A percentile compares a stretch with the other conserved stretches of the same genome.
Conservation (phyloP, 2,888 invertebrate genomes). For the Euclidia mi region DNA sequence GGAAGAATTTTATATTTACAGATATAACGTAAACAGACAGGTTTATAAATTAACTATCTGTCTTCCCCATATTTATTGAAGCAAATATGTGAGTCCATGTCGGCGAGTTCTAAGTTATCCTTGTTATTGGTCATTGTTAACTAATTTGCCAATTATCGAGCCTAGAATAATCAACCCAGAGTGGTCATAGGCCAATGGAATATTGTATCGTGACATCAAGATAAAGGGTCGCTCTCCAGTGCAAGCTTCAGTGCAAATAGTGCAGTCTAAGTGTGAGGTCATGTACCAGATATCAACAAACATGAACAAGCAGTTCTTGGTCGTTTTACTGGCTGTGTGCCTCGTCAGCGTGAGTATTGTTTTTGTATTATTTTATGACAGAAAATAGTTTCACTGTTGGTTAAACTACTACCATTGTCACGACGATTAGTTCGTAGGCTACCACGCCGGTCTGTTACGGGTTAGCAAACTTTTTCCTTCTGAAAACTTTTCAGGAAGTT, state of each 20-base stretch:
- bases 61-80: too few species aligned
- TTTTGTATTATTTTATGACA: too few species aligned
- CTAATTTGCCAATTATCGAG: conserved; percentile 66
- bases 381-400: too few species aligned
- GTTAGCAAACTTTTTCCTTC: too few species aligned
- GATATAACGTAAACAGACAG: too few species aligned
- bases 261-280: background rate
- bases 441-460: too few species aligned
- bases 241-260: background rate
- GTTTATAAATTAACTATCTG: too few species aligned
- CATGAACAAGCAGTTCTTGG: background rate
- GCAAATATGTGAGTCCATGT: too few species aligned
- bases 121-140: conserved; percentile 48
- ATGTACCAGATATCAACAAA: background rate
- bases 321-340: background rate
- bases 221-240: conserved; percentile 53
- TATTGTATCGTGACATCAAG: conserved; percentile 39
- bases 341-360: background rate
- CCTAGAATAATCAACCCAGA: conserved; percentile 55
- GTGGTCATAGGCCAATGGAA: conserved; percentile 60
- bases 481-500: too few species aligned
- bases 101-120: conserved; percentile 8
- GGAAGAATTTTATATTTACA: too few species aligned
- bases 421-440: too few species aligned
- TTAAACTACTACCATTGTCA: too few species aligned